These are phyloP conservation scores for Rotaria sp. DNA, from an alignment of 2,888 invertebrate species.

Conservation along the genomic window DNA sequence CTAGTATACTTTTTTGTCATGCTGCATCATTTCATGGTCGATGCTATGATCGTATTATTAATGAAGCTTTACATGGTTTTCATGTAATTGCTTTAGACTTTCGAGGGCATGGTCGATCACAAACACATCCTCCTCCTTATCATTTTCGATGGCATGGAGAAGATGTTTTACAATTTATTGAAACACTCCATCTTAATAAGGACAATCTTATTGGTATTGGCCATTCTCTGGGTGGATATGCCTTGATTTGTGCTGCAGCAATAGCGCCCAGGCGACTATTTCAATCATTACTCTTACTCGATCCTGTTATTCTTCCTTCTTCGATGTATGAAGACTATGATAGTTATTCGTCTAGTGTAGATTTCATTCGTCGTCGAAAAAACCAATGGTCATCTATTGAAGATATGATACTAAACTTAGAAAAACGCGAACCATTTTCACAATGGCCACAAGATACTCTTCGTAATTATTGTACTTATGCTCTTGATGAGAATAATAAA, in stretches of 20 bases:
- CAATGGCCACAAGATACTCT: background rate
- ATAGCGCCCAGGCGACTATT: background rate
- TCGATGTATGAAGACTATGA: background rate
- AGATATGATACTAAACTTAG: background rate
- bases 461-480: constrained; percentile 23
- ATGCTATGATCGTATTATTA: background rate
- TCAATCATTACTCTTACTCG: background rate
- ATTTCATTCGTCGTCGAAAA: background rate
- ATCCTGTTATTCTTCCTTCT: background rate
- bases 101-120: background rate
- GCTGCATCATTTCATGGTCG: constrained; percentile 11
- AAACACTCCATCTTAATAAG: background rate
- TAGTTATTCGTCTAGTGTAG: too few relatives aligned
- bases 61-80: background rate
- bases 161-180: background rate
- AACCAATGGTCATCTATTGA: background rate
- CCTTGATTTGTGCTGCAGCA: background rate
- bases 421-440: background rate
- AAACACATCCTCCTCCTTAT: background rate
- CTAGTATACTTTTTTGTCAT: background rate
- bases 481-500: background rate
- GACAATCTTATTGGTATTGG: background rate
- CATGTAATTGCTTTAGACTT: background rate
- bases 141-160: background rate
- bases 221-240: background rate